Conservation (phyloP, 2,113 vertebrate genomes). For the Probosciger aterrimus region DNA sequence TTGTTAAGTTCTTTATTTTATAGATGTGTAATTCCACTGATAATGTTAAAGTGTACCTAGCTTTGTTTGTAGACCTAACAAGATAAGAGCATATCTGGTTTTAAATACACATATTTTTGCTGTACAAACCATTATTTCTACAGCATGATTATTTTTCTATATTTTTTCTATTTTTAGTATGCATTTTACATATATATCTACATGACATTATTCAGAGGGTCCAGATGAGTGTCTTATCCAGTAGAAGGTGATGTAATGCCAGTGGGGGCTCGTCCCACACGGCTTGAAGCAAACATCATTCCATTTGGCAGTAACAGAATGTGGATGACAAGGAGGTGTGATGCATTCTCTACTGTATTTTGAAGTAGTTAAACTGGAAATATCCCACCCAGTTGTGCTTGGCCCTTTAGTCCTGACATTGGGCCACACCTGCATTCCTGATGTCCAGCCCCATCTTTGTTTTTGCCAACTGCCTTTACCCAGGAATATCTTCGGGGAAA, state of each 20-base stretch:
- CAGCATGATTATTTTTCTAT: background rate
- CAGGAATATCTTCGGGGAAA: background rate
- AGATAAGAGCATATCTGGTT: background rate
- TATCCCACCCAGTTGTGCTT: constrained; percentile 44
- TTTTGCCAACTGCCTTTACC: constrained; percentile 51
- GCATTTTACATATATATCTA: no score
- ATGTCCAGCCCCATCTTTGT: constrained; percentile 52
- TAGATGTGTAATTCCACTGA: background rate
- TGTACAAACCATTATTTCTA: constrained; percentile 14
- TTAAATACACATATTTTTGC: background rate
- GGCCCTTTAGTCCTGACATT: constrained; percentile 46
- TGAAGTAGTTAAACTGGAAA: constrained; percentile 53
- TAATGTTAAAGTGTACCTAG: background rate
- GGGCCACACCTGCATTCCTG: constrained; percentile 65
- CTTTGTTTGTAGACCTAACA: background rate
- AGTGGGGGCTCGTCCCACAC: constrained; percentile 32
- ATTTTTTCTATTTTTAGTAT: background rate
- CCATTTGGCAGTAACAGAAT: constrained; percentile 44
- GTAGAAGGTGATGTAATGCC: constrained; percentile 61
- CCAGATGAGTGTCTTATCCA: constrained; percentile 32
- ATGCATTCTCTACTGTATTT: constrained; percentile 45
- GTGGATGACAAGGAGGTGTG: constrained; percentile 59
- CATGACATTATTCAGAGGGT: background rate
- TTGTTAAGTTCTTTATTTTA: constrained; percentile 9
- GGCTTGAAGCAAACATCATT: constrained; percentile 58